These are phyloP conservation scores for Platycheirus rosarum DNA, from an alignment of 2,888 invertebrate species.

Conservation along the genomic window DNA sequence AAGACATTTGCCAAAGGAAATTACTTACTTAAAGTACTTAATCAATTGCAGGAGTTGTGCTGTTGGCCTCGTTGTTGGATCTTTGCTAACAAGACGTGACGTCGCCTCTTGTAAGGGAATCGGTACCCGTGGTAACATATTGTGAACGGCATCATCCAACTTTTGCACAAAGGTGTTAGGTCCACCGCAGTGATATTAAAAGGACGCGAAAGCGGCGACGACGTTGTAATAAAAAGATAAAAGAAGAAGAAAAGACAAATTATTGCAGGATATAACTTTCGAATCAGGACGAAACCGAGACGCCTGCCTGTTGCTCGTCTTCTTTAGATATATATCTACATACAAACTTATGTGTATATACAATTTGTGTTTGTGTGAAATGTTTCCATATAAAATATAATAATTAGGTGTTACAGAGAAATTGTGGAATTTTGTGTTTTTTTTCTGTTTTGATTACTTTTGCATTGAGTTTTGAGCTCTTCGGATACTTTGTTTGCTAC, in stretches of 20 bases:
- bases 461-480: conserved; percentile 74
- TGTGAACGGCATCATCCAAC: conserved; percentile 92
- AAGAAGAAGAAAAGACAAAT: conserved; percentile 37
- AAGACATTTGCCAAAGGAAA: conserved; percentile 69
- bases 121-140: conserved; percentile 91
- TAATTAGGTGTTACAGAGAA: conserved; percentile 78
- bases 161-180: conserved; percentile 79
- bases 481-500: conserved; percentile 20
- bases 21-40: conserved; percentile 93
- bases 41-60: conserved; percentile 95
- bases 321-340: neutral
- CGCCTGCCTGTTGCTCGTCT: conserved; percentile 5
- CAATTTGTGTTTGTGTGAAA: conserved; percentile 11
- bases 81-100: conserved; percentile 90
- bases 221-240: conserved; percentile 40
- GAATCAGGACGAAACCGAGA: neutral
- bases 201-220: too few relatives aligned
- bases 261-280: conserved; percentile 23
- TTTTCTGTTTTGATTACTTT: conserved; percentile 78
- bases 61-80: conserved; percentile 93
- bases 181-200: conserved; percentile 14
- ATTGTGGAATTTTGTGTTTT: too few relatives aligned
- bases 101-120: conserved; percentile 94
- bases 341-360: neutral
- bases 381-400: conserved; percentile 76